phyloP scores from a whole-genome alignment of 2,888 invertebrate species.

The Isoperla grammatica region DNA sequence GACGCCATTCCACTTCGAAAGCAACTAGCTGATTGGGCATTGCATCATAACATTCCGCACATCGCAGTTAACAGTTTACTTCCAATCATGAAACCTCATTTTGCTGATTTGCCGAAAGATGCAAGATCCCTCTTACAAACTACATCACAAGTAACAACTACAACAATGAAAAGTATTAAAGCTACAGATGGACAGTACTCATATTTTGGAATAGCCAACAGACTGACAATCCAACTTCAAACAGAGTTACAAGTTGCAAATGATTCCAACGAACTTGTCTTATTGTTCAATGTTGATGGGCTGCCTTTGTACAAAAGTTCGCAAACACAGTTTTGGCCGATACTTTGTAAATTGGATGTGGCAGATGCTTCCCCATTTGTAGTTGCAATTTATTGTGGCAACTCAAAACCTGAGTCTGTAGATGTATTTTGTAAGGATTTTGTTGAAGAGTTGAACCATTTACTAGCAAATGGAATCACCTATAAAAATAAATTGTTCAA shows the following conservation, averaged over 20 bases:
- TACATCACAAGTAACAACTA: background rate
- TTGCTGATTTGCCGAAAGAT: conserved; percentile 5
- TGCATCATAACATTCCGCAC: background rate
- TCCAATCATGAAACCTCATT: background rate
- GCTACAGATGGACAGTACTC: background rate
- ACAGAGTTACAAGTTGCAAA: background rate
- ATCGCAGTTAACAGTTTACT: background rate
- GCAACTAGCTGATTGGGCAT: background rate
- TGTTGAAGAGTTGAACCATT: background rate
- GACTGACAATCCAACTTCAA: background rate
- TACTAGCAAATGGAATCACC: conserved; percentile 5
- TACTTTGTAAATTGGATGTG: conserved; percentile 18
- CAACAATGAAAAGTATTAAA: background rate
- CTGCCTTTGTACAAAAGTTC: conserved; percentile 28
- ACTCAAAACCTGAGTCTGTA: background rate
- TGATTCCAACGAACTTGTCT: background rate
- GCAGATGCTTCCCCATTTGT: conserved; percentile 9
- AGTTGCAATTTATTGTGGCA: conserved; percentile 1
- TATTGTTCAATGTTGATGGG: conserved; percentile 24
- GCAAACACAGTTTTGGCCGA: conserved; percentile 29
- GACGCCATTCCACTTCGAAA: too few species aligned
- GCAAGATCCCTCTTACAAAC: conserved; percentile 1
- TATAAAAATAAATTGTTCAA: conserved; percentile 2
- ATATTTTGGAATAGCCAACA: conserved; percentile 8
- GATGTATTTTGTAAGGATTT: background rate